Conservation (phyloP, 2,888 invertebrate genomes). For the Diarsia dahlii region DNA sequence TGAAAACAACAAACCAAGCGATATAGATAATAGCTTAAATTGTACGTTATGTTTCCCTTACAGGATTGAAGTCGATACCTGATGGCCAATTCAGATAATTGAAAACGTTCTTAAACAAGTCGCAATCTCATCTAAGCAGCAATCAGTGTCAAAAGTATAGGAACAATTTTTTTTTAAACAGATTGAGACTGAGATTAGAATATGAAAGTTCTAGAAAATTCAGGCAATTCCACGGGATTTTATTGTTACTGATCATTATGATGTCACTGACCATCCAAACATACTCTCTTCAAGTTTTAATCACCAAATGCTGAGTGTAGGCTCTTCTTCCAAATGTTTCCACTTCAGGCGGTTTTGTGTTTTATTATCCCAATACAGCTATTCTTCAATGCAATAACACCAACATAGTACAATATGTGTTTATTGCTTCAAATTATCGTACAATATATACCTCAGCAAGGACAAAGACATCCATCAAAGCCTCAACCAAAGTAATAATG, state of each 20-base stretch:
- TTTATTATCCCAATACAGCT: not conserved
- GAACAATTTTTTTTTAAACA: not conserved
- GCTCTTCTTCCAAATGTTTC: too few species aligned
- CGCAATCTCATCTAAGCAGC: not conserved
- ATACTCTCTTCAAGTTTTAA: too few species aligned
- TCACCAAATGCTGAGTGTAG: too few species aligned
- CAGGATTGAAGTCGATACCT: not conserved
- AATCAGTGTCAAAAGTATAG: not conserved
- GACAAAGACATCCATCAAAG: constrained; percentile 19
- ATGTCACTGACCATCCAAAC: too few species aligned
- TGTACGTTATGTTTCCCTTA: not conserved
- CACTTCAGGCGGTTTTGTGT: too few species aligned
- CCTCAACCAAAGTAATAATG: constrained; percentile 17
- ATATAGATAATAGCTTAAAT: too few species aligned
- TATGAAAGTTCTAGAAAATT: too few species aligned
- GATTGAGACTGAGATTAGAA: not conserved
- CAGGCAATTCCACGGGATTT: not conserved
- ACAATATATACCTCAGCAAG: not conserved
- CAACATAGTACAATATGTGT: too few species aligned
- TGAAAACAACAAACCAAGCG: not conserved
- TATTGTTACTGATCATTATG: not conserved
- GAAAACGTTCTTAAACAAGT: not conserved
- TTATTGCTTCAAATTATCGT: not conserved
- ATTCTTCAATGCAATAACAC: not conserved
- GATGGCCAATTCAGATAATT: not conserved